Base-by-base conservation (phyloP, 2,113 vertebrate species). In the Felis catus region DNA sequence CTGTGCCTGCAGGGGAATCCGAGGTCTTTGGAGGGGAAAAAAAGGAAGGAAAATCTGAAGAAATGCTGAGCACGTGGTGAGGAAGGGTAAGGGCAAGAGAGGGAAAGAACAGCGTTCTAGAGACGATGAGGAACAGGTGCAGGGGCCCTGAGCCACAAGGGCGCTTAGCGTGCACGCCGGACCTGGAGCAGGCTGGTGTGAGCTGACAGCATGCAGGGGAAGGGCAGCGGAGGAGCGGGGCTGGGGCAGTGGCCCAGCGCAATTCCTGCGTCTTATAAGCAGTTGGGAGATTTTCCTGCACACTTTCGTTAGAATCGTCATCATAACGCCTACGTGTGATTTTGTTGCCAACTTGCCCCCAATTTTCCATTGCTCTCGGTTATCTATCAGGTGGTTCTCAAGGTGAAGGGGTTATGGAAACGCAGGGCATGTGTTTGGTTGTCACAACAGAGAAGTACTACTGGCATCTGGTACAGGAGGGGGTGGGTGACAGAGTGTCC, bases 111-210 rank as follows among this genome's bases (percentile, higher is more conserved):
- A 48, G 27, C 3, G 14, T 88, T 85, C 41, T 73, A 27, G 83
- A 48, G 66, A 89, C 27, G 6, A 87, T 27, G 5, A 41, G n/a
- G 10, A 16, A n/a, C 7, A 61, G 61, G 18, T 29, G 41, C 70
- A 70, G 70, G 81, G n/a, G 63, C 14, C 48, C 68, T 51, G 71
- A 39, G 78, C 5, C 18, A 3, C 0, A 0, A 36, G 36, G 11
- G 33, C 29, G 13, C 21, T 15, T n/a, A 74, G 63, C 1, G 0
- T 0, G 0, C 39, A 2, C 6, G 15, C 9, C 2, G 11, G 33
- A 3, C 25, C 31, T 2, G 18, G 31, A 33, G 29, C 16, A 23
- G 29, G 36, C 39, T 48, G 29, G 15, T 36, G 39, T 33, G 25
- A 19, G 0, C 3, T 2, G 21, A 31, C 76, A 39, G 76, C 33